These are phyloP conservation scores for Philereme vetulata DNA, from an alignment of 2,888 invertebrate species.

Conservation along the genomic window DNA sequence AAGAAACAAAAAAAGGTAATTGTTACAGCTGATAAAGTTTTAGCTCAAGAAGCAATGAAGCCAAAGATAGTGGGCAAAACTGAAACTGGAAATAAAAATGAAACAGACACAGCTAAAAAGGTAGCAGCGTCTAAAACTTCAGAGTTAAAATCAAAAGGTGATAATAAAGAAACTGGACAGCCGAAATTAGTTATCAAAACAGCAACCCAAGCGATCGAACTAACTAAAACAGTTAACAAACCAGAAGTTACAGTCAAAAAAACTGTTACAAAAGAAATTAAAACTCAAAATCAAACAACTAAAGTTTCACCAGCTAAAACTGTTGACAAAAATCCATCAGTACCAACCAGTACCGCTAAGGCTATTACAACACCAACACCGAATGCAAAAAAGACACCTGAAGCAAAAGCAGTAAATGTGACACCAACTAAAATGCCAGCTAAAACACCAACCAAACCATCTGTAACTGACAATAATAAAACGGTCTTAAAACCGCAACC, in stretches of 20 bases:
- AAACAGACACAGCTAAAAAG: constrained; percentile 11
- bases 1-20: constrained; percentile 9
- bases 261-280: constrained; percentile 3
- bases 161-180: no score
- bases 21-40: constrained; percentile 20
- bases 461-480: constrained; percentile 1
- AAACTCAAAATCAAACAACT: constrained; percentile 7
- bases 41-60: constrained; percentile 15
- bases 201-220: neutral
- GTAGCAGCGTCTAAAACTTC: constrained; percentile 4
- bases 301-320: constrained; percentile 11
- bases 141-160: constrained; percentile 1
- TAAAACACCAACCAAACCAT: constrained; percentile 2
- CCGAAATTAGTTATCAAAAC: neutral
- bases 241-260: constrained; percentile 3
- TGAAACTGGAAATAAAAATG: constrained; percentile 5
- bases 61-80: constrained; percentile 5
- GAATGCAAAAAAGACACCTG: constrained; percentile 10
- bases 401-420: constrained; percentile 11
- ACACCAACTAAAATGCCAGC: constrained; percentile 4
- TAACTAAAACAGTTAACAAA: constrained; percentile 5
- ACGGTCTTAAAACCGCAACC: constrained; percentile 3
- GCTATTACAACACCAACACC: constrained; percentile 9
- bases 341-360: constrained; percentile 10
- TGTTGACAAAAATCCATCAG: constrained; percentile 1